Conservation (phyloP, 2,113 vertebrate genomes). For the Coptodon bakossiorum region DNA sequence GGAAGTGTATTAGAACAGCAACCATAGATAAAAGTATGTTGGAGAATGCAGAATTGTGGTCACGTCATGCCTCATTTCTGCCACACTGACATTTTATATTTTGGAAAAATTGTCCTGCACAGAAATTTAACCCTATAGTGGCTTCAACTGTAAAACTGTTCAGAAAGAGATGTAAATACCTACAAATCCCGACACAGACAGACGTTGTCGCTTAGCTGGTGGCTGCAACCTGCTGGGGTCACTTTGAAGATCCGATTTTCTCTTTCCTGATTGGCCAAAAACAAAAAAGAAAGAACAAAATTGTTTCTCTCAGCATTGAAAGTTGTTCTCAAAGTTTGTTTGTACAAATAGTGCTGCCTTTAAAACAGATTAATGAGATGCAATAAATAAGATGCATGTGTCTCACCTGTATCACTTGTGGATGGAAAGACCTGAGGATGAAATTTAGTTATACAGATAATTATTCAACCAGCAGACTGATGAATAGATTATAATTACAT, state of each 20-base stretch:
- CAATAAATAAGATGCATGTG: background rate
- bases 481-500: background rate
- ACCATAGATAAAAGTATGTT: background rate
- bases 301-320: background rate
- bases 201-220: background rate
- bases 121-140: background rate
- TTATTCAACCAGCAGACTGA: background rate
- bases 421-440: background rate
- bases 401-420: background rate
- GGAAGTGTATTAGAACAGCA: background rate
- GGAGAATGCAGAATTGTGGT: background rate
- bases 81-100: accelerated
- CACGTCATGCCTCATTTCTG: background rate
- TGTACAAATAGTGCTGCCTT: background rate
- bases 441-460: background rate
- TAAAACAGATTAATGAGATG: background rate
- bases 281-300: background rate
- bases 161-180: background rate
- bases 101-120: background rate
- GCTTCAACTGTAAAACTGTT: background rate
- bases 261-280: background rate
- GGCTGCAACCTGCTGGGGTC: background rate
- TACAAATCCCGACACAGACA: background rate
- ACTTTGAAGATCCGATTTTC: background rate
- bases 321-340: background rate